Evolutionary conservation across 2,888 invertebrate species (phyloP).

Genomic region (Parapristionchus giblindavisi): DNA sequence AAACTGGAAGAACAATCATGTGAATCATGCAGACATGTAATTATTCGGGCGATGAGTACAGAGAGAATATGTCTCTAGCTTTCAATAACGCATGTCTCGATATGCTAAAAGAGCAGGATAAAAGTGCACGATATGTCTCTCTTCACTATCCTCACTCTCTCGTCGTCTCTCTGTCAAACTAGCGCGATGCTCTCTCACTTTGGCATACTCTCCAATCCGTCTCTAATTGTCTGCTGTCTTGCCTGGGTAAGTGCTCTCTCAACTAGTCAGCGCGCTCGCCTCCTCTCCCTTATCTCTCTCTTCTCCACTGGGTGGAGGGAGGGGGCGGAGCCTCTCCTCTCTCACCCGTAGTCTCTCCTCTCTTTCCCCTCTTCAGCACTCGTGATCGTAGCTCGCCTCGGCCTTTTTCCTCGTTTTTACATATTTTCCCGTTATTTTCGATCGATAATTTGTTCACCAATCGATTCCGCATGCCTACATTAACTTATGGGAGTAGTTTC

Average conservation of each 20-base stretch:
- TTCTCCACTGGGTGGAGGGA: not conserved
- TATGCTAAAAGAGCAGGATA: conserved; percentile 4
- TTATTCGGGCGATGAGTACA: too few relatives aligned
- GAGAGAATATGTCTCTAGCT: too few relatives aligned
- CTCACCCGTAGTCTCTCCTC: too few relatives aligned
- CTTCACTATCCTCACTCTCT: not conserved
- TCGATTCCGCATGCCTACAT: not conserved
- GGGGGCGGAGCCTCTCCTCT: too few relatives aligned
- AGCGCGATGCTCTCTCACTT: conserved; percentile 3
- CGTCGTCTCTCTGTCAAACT: not conserved
- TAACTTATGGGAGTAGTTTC: not conserved
- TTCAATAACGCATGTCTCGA: conserved; percentile 23
- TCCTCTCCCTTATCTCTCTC: not conserved
- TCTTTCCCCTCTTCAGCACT: not conserved
- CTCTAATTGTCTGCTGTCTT: conserved; percentile 16
- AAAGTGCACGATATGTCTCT: conserved; percentile 7
- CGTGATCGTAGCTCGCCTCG: conserved; percentile 18
- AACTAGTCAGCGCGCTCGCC: conserved; percentile 8
- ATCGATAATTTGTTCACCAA: not conserved
- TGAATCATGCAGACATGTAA: too few relatives aligned
- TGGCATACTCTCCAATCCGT: not conserved
- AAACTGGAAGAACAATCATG: too few relatives aligned
- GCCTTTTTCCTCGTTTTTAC: not conserved
- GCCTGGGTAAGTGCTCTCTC: not conserved
- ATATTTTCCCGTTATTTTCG: not conserved